phyloP scores from a whole-genome alignment of 2,113 vertebrate genomes.

The Lampris megalopsis region DNA sequence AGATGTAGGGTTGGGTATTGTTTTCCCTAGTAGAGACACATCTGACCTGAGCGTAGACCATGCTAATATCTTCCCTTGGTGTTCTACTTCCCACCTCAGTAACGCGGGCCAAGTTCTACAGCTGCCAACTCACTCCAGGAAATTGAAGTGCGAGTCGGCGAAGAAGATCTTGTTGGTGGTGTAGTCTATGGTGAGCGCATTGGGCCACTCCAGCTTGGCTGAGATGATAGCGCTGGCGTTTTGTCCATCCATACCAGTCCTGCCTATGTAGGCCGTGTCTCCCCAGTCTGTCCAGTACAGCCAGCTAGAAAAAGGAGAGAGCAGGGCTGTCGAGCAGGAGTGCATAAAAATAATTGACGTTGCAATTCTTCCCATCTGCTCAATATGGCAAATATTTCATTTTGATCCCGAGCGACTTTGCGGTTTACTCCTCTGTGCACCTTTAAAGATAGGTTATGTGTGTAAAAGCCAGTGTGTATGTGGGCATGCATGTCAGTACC shows the following conservation, averaged over 20 bases:
- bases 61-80: no score
- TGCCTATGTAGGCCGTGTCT: constrained; percentile 73
- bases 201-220: constrained; percentile 80
- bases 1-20: no score
- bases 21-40: no score
- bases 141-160: constrained; percentile 78
- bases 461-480: neutral
- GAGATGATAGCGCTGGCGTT: constrained; percentile 74
- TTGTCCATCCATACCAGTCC: constrained; percentile 77
- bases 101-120: no score
- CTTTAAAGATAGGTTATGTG: neutral
- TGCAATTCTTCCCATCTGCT: no score
- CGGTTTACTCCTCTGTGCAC: neutral
- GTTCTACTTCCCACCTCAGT: no score
- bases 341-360: no score
- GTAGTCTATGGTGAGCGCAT: constrained; percentile 78
- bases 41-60: no score
- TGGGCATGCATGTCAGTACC: constrained; percentile 55
- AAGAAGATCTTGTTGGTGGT: constrained; percentile 81
- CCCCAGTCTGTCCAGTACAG: constrained; percentile 82
- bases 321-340: neutral
- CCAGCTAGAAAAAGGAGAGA: constrained; percentile 58
- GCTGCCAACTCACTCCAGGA: constrained; percentile 72
- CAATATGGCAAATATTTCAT: no score
- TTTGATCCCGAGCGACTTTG: no score